These are phyloP conservation scores for Callyntrura sp. DNA, from an alignment of 2,888 invertebrate genomes.

Conservation along the genomic window DNA sequence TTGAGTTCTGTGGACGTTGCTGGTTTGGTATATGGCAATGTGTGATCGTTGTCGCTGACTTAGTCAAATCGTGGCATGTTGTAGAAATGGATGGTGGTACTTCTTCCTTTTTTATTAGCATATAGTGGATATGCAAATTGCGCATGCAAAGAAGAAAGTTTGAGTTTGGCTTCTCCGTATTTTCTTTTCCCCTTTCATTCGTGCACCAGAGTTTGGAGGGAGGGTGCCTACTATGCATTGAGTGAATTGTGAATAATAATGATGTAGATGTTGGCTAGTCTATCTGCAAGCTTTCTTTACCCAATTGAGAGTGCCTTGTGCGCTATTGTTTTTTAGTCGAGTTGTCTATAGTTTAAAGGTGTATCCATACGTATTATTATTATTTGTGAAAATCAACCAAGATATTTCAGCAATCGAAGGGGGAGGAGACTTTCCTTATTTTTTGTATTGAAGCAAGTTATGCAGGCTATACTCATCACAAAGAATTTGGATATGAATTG, in stretches of 20 bases:
- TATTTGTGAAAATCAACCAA: background rate
- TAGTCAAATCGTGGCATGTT: background rate
- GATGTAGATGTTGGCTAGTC: background rate
- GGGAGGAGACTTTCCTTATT: conserved; percentile 32
- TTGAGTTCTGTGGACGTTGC: background rate
- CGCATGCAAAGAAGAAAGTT: conserved; percentile 76
- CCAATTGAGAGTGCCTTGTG: conserved; percentile 19
- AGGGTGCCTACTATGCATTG: background rate
- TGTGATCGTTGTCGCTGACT: background rate
- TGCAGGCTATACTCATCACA: no score
- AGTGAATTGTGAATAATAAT: background rate
- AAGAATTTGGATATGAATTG: no score
- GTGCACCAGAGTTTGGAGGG: conserved; percentile 20
- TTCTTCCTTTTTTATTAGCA: conserved; percentile 38
- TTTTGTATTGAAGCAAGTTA: no score
- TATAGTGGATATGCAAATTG: conserved; percentile 69
- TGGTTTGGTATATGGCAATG: background rate
- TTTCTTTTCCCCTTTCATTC: conserved; percentile 67
- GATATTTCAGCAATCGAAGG: conserved; percentile 22
- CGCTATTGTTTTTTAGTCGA: conserved; percentile 7
- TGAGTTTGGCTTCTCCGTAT: conserved; percentile 34
- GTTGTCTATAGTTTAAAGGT: background rate
- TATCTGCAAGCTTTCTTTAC: background rate
- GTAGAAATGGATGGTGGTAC: background rate
- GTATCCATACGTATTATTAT: background rate